phyloP scores from a whole-genome alignment of 2,113 vertebrate genomes.

The Ailuropoda melanoleuca region DNA sequence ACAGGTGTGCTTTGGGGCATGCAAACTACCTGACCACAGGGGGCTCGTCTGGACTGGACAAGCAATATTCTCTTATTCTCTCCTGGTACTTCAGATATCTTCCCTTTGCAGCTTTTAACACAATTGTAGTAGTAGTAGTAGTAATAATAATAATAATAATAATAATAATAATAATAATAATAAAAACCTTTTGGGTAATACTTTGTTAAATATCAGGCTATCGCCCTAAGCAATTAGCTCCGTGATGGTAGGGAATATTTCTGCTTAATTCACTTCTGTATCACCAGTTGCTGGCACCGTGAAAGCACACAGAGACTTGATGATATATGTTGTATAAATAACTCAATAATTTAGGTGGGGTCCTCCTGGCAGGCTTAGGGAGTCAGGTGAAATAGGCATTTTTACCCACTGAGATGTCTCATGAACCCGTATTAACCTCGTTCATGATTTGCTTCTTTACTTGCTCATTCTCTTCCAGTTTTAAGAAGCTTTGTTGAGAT shows the following conservation, averaged over 20 bases:
- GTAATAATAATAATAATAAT: background rate
- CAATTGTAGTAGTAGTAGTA: background rate
- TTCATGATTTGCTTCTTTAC: background rate
- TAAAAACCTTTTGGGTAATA: background rate
- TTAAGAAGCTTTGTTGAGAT: background rate
- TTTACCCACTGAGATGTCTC: background rate
- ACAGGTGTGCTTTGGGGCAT: fast-evolving
- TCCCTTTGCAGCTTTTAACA: background rate
- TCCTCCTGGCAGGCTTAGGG: background rate
- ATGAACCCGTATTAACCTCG: background rate
- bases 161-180: background rate
- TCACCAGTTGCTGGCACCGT: background rate
- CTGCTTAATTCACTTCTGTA: background rate
- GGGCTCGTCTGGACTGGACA: background rate
- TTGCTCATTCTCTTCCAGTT: background rate
- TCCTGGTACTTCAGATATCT: background rate
- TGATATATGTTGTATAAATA: background rate
- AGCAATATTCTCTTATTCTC: background rate
- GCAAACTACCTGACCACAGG: background rate
- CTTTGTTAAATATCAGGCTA: background rate
- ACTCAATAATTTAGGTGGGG: background rate
- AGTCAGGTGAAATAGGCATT: background rate
- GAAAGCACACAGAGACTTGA: background rate
- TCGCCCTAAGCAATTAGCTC: no score
- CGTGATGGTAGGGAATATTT: background rate